Base-by-base conservation (phyloP, 2,113 vertebrate genomes). In the Progne subis region DNA sequence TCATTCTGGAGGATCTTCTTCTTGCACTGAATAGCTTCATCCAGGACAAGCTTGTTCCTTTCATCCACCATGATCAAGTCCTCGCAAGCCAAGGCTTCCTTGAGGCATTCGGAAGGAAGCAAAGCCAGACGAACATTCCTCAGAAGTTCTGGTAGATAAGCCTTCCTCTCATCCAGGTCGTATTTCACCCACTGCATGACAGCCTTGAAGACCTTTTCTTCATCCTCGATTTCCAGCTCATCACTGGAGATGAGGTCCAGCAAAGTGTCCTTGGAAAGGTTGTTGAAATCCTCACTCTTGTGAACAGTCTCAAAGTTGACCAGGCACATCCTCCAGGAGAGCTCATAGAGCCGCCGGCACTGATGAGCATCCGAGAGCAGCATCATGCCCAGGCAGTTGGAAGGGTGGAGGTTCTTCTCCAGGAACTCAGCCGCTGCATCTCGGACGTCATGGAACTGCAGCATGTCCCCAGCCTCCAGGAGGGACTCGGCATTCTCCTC, bases 321-420 rank as follows among this genome's bases (percentile, higher is more conserved):
- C 68, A 99, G 98, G 97, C 99, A 99, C 99, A 99, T 99, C 96
- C 98, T 98, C 98, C 99, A 99, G 11, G 99, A 99, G 46, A 99
- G 98, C 91, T 99, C 99, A 2, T 99, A 98, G 41, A 99, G 98
- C 17, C 98, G 94, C 75, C 99, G 98, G 95, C 99, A 99, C 98
- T 99, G 99, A 92, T 99, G 99, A 29, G 99, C 99, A 3, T 99
- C 99, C 0, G 99, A 99, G 18, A 99, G 97, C 95, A 99, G 96
- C 98, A 99, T 98, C 99, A 99, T 99, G 83, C 99, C 99, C 95
- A 99, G 96, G 96, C 99, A 99, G 97, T 99, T 99, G 93, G 99
- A 99, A 3, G 99, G 97, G 56, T 98, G 98, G 24, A 99, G 98
- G 87, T 99, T 99, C 97, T 98, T 99, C 95, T 99, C 99, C 31